Conservation (phyloP, 2,888 invertebrate species). For the Trachelus troglodyta region DNA sequence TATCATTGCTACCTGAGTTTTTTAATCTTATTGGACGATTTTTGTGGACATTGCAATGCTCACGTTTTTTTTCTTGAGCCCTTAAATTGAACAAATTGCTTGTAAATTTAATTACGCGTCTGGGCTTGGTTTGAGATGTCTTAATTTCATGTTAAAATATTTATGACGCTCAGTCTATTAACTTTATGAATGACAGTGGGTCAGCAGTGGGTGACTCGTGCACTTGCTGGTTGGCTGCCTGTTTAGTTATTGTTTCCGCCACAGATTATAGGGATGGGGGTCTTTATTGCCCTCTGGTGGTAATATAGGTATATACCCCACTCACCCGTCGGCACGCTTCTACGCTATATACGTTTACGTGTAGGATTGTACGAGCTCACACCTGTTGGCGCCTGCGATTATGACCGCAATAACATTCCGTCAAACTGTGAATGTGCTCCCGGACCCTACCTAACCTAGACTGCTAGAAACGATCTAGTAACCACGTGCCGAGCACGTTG, state of each 20-base stretch:
- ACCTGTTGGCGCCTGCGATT: slow-evolving; percentile 66
- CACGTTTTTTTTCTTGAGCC: not conserved
- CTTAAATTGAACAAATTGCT: not conserved
- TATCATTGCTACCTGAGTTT: not conserved
- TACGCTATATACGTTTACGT: slow-evolving; percentile 27
- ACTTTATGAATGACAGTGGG: slow-evolving; percentile 23
- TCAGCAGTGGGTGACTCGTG: slow-evolving; percentile 13
- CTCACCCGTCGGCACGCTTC: slow-evolving; percentile 20
- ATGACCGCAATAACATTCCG: slow-evolving; percentile 66
- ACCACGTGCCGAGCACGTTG: slow-evolving; percentile 22
- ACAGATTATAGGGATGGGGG: slow-evolving; percentile 52
- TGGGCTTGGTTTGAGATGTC: not conserved
- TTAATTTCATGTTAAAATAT: not conserved
- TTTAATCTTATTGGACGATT: not conserved
- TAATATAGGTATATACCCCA: slow-evolving; percentile 41
- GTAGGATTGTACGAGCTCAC: slow-evolving; percentile 59
- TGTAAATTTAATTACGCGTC: not conserved
- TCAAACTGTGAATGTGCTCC: slow-evolving; percentile 56
- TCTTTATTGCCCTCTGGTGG: slow-evolving; percentile 54
- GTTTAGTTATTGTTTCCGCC: slow-evolving; percentile 58
- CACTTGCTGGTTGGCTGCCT: slow-evolving; percentile 29
- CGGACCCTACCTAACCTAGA: slow-evolving; percentile 28
- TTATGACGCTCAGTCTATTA: slow-evolving; percentile 2
- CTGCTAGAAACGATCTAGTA: slow-evolving; percentile 20
- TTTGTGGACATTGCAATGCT: not conserved